These are phyloP conservation scores for Callopanchax toddi DNA, from an alignment of 2,113 vertebrate genomes.

Conservation along the genomic window DNA sequence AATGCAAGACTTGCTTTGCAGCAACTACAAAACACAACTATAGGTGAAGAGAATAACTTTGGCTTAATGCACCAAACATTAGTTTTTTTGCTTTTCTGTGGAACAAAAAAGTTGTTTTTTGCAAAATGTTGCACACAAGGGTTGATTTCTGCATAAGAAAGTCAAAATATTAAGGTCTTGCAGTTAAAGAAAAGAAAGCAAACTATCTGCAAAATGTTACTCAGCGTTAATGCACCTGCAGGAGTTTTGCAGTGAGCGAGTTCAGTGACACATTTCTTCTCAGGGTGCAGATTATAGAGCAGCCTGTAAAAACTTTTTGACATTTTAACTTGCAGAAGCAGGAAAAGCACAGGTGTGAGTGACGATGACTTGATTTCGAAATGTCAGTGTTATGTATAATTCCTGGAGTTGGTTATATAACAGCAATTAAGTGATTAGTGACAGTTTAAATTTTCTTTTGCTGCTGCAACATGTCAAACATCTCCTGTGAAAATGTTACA, in stretches of 20 bases:
- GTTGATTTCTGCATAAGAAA: not conserved
- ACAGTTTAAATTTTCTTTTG: not conserved
- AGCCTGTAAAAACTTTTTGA: not conserved
- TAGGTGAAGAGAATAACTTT: not conserved
- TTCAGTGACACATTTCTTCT: not conserved
- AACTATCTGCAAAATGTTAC: not conserved
- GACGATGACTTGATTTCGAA: not conserved
- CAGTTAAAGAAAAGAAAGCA: not conserved
- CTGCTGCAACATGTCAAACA: not conserved
- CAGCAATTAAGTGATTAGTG: constrained; percentile 1
- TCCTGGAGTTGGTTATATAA: not conserved
- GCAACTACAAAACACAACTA: no score
- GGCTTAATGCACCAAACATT: not conserved
- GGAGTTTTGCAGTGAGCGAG: not conserved
- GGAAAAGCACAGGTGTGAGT: not conserved
- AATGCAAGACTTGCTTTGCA: no score
- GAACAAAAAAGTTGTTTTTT: not conserved
- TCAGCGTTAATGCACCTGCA: not conserved
- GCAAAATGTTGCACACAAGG: not conserved
- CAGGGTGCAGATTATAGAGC: not conserved
- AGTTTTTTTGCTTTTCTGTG: not conserved
- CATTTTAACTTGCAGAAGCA: constrained; percentile 2
- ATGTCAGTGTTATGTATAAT: no score
- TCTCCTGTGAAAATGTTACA: not conserved
- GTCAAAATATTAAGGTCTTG: not conserved